A percentile compares a stretch with the other conserved stretches of the same genome.
phyloP scores from a whole-genome alignment of 2,888 invertebrate species.

The Scaptodrosophila latifasciaeformis region DNA sequence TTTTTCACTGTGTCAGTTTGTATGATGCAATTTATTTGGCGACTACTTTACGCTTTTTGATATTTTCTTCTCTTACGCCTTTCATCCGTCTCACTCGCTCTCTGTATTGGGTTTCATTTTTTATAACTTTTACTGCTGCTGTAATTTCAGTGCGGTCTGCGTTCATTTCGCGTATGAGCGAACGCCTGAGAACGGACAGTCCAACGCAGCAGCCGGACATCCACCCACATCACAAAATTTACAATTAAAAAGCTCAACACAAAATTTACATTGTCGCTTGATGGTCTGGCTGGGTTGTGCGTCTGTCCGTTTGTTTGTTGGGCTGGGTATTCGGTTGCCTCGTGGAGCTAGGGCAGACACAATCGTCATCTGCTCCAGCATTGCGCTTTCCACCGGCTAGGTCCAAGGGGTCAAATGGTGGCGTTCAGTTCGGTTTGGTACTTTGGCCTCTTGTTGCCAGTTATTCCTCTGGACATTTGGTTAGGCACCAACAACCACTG shows the following conservation, averaged over 20 bases:
- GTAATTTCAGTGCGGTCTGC: slow-evolving; percentile 56
- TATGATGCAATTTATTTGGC: slow-evolving; percentile 62
- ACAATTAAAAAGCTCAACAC: slow-evolving; percentile 69
- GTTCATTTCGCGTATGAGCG: slow-evolving; percentile 64
- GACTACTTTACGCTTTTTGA: slow-evolving; percentile 55
- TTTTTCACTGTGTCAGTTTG: too few relatives aligned
- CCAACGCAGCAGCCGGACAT: not conserved
- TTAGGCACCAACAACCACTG: too few relatives aligned
- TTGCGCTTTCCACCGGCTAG: too few relatives aligned
- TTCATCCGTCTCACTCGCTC: not conserved
- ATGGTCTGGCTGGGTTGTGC: slow-evolving; percentile 38
- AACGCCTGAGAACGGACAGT: too few relatives aligned
- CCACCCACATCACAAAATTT: slow-evolving; percentile 35
- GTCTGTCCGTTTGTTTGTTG: too few relatives aligned
- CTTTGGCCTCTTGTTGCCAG: not conserved
- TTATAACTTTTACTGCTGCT: slow-evolving; percentile 20
- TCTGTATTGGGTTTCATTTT: slow-evolving; percentile 13
- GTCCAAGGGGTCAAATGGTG: too few relatives aligned
- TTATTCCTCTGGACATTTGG: slow-evolving; percentile 23
- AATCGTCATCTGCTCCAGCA: slow-evolving; percentile 24
- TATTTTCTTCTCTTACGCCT: not conserved
- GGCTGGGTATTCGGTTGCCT: too few relatives aligned
- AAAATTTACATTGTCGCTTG: slow-evolving; percentile 68
- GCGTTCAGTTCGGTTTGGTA: too few relatives aligned
- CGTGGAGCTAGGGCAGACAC: slow-evolving; percentile 14